Conservation (phyloP, 1,140 invertebrate genomes). For the Yoshiicerus persimilis region DNA sequence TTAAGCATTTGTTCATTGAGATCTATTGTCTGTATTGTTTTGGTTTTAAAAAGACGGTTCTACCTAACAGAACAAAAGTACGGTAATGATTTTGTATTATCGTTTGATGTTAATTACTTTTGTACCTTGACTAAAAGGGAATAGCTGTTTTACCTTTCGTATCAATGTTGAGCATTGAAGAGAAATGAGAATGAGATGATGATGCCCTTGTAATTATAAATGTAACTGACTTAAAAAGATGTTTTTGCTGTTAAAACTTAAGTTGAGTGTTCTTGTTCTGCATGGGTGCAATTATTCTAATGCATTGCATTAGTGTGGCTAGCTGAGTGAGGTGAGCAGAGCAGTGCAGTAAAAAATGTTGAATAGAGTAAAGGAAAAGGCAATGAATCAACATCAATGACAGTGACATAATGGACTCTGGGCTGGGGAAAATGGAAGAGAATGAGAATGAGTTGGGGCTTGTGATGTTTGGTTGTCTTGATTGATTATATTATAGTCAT, state of each 20-base stretch:
- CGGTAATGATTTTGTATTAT: not conserved
- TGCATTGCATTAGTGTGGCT: slow-evolving; percentile 13
- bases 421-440: slow-evolving; percentile 26
- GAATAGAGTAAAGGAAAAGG: not conserved
- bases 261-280: slow-evolving; percentile 4
- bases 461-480: not conserved
- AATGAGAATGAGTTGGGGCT: slow-evolving; percentile 39
- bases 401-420: slow-evolving; percentile 29
- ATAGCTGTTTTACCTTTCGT: not conserved
- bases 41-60: not conserved
- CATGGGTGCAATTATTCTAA: slow-evolving; percentile 17
- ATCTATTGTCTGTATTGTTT: not conserved
- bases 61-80: not conserved
- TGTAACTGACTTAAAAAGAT: not conserved
- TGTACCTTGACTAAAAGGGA: not conserved
- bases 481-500: not conserved
- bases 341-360: slow-evolving; percentile 2
- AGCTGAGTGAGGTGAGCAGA: slow-evolving; percentile 7
- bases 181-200: not conserved
- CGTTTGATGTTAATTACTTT: slow-evolving; percentile 11
- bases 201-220: not conserved
- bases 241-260: not conserved
- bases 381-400: slow-evolving; percentile 30
- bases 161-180: not conserved
- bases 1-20: not conserved